Conservation (phyloP, 2,888 invertebrate species). For the Cenopis cana region DNA sequence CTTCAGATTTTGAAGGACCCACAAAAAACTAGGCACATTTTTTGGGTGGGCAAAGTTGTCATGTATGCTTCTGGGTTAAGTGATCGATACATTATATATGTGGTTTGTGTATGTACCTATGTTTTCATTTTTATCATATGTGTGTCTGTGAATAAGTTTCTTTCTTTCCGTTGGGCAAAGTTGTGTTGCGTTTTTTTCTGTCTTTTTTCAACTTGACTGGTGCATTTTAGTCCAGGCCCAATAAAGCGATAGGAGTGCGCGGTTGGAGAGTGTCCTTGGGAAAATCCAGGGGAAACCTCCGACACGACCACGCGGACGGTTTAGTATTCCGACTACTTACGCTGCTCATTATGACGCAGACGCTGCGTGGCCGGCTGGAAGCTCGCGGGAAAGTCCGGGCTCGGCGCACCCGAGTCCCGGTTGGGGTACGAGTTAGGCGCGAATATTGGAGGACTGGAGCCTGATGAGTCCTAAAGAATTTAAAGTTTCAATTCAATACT, state of each 20-base stretch:
- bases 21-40: background rate
- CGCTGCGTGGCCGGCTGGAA: constrained; percentile 75
- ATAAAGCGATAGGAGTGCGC: too few relatives aligned
- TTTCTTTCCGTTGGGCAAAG: background rate
- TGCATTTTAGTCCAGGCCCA: too few relatives aligned
- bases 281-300: too few relatives aligned
- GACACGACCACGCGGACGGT: too few relatives aligned
- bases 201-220: too few relatives aligned
- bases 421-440: constrained; percentile 59
- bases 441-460: constrained; percentile 60
- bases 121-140: too few relatives aligned
- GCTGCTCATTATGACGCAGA: constrained; percentile 74
- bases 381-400: constrained; percentile 62
- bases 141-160: too few relatives aligned
- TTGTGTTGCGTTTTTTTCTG: background rate
- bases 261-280: too few relatives aligned
- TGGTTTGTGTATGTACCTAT: too few relatives aligned
- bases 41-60: background rate
- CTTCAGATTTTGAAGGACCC: too few relatives aligned
- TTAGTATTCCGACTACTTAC: too few relatives aligned
- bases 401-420: constrained; percentile 75
- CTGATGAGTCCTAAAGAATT: constrained; percentile 63
- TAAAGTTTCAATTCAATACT: background rate
- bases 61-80: background rate
- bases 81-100: too few relatives aligned